Evolutionary conservation across 2,797 vertebrate species (phyloP), one percentile per base, ranked within the genome.

Genomic region (Paedocypris micromegethes): DNA sequence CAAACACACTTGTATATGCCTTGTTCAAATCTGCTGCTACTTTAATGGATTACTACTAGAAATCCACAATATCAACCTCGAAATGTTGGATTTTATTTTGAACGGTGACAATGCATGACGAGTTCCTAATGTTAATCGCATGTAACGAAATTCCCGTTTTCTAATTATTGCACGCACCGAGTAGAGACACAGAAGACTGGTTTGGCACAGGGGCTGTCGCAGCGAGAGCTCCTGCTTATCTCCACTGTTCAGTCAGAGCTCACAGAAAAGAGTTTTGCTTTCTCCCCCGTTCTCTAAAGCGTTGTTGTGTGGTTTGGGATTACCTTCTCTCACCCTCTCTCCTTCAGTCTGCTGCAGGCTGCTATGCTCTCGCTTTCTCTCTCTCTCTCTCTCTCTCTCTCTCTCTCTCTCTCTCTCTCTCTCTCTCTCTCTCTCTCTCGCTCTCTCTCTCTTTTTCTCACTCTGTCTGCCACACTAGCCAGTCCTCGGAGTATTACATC

Each of bases 401-500:
- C 57, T 61, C 55, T 44, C 64, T 66, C 58, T 66, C 70, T 68
- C 56, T 65, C 88, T 86, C 86, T 85, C 61, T 58, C 64, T 49
- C 50, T 39, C 51, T 66, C 58, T 66, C 61, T 66, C 60, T 43
- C 43, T 58, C 48, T 61, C 69, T 52, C 64, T 39, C 42, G 69
- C 54, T 57, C 65, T 73, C 68, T 44, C 45, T 64, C 71, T 78
- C 59, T n/a, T 60, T 61, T 58, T 44, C 64, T 66, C 58, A 66
- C 70, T 68, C 56, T 65, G 89, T 86, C 86, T 85, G 87, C 88
- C 85, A 89, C 78, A 81, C 83, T 90, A 89, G 86, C 88, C 85
- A 87, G 88, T 89, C 92, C 91, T 90, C 66, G 65, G 91, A 89
- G 86, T 88, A 91, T 93, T 91, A 90, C 90, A 93, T 92, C 90